Conservation (phyloP, 1,140 invertebrate species). For the Camponotus floridanus region DNA sequence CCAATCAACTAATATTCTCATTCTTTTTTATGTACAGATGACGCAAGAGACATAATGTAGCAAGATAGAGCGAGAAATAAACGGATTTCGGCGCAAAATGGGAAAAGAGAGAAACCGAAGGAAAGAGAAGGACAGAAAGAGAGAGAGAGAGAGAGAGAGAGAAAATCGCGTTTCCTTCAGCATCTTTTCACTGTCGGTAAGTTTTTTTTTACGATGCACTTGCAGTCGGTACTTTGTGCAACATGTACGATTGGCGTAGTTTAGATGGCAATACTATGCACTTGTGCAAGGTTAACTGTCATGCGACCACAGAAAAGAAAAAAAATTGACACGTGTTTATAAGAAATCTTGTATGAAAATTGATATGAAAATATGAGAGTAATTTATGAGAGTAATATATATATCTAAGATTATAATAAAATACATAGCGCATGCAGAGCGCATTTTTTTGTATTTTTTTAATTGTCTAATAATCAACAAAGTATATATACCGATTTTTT, state of each 20-base stretch:
- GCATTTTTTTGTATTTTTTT: not conserved
- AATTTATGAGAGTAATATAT: too few relatives aligned
- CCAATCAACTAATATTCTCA: not conserved
- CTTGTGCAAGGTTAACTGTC: not conserved
- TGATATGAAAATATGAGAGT: too few relatives aligned
- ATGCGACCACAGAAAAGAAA: too few relatives aligned
- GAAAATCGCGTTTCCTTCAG: too few relatives aligned
- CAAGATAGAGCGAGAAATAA: not conserved
- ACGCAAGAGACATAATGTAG: too few relatives aligned
- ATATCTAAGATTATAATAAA: too few relatives aligned
- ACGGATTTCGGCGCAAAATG: not conserved
- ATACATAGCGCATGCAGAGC: too few relatives aligned
- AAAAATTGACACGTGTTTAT: not conserved
- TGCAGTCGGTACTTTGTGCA: not conserved
- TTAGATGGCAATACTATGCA: constrained; percentile 4
- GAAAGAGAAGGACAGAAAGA: too few relatives aligned
- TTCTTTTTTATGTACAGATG: not conserved
- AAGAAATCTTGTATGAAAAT: not conserved
- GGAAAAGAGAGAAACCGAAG: not conserved
- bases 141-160: not conserved
- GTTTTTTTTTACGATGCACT: not conserved
- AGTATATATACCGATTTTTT: not conserved
- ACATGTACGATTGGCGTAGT: too few relatives aligned
- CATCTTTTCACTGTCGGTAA: not conserved
- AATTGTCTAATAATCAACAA: not conserved